Evolutionary conservation across 2,113 vertebrate species (phyloP).

Genomic region (Plectropomus leopardus): DNA sequence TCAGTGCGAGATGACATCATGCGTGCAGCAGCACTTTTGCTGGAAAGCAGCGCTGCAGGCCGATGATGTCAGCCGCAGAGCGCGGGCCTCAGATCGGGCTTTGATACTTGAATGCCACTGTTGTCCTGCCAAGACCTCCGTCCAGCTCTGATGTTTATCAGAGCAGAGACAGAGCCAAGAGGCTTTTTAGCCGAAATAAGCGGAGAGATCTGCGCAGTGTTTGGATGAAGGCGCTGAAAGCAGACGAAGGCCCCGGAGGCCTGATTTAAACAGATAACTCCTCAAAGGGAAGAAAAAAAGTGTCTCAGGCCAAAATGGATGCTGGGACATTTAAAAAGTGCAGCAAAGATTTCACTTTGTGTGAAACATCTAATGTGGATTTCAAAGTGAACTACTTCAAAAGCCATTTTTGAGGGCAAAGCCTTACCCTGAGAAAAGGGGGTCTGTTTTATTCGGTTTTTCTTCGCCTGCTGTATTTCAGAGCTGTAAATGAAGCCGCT

Average conservation of each 20-base stretch:
- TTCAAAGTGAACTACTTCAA: background rate
- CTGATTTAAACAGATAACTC: conserved; percentile 15
- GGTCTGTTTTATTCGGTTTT: background rate
- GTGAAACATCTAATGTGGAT: background rate
- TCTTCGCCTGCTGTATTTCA: background rate
- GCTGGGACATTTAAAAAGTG: background rate
- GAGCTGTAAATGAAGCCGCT: conserved; percentile 29
- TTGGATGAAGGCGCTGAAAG: conserved; percentile 24
- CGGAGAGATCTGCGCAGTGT: conserved; percentile 29
- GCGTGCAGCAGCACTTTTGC: background rate
- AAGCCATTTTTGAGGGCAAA: conserved; percentile 8
- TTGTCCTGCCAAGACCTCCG: conserved; percentile 32
- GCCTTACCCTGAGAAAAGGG: background rate
- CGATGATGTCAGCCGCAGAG: background rate
- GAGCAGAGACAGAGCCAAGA: background rate
- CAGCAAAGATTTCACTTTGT: background rate
- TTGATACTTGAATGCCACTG: conserved; percentile 50
- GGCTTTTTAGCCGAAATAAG: conserved; percentile 13
- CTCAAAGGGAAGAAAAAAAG: background rate
- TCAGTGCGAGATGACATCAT: background rate
- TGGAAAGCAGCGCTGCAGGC: background rate
- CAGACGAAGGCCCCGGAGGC: conserved; percentile 13
- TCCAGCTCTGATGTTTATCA: conserved; percentile 32
- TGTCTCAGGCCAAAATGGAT: background rate
- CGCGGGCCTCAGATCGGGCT: conserved; percentile 12